These are phyloP conservation scores for Thyatira batis DNA, from an alignment of 2,888 invertebrate genomes.

Conservation along the genomic window DNA sequence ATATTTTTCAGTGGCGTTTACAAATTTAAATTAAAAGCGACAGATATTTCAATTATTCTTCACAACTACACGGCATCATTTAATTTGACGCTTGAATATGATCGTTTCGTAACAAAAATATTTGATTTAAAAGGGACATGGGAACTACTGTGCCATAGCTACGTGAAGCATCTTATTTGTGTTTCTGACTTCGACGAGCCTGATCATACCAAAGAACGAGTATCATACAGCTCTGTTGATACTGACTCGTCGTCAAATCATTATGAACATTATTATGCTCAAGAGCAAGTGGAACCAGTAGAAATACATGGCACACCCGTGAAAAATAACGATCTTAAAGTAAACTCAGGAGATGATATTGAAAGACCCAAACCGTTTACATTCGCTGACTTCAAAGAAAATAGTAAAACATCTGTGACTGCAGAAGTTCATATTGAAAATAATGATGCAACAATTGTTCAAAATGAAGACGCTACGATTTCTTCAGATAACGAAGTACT, in stretches of 20 bases:
- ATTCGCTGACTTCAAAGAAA: conserved; percentile 81
- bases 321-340: conserved; percentile 24
- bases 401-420: conserved; percentile 44
- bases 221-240: conserved; percentile 67
- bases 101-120: conserved; percentile 82
- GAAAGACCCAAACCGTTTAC: conserved; percentile 77
- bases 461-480: conserved; percentile 16
- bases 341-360: conserved; percentile 20
- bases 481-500: conserved; percentile 18
- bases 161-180: conserved; percentile 73
- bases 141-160: conserved; percentile 83
- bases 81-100: conserved; percentile 79
- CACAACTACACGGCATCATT: conserved; percentile 81
- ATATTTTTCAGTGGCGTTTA: conserved; percentile 89
- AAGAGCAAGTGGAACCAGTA: conserved; percentile 29
- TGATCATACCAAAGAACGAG: conserved; percentile 55
- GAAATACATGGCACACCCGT: conserved; percentile 28
- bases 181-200: conserved; percentile 69
- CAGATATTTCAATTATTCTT: conserved; percentile 84
- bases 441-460: conserved; percentile 15
- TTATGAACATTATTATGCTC: conserved; percentile 64
- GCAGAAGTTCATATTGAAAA: conserved; percentile 37
- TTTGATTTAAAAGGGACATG: conserved; percentile 84
- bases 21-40: conserved; percentile 83
- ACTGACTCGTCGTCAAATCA: conserved; percentile 68